Percentiles rank a stretch among this genome's conserved stretches.
Evolutionary conservation across 1,140 invertebrate genomes (phyloP).

Genomic region (Drosophila navojoa): DNA sequence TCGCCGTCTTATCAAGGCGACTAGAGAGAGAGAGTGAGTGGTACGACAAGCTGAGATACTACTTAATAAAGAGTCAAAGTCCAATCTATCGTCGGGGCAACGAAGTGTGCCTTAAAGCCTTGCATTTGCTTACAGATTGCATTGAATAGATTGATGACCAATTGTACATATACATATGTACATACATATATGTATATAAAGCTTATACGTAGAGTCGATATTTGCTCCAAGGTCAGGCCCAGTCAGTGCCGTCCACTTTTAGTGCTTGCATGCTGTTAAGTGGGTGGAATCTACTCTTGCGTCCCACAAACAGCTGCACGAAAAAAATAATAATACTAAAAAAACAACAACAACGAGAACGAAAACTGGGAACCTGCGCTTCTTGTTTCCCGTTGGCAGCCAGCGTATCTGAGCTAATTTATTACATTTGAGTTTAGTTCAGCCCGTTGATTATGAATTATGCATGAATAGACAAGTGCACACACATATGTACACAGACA

Average conservation of each 20-base stretch:
- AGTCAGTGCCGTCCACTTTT: neutral
- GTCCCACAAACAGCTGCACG: neutral
- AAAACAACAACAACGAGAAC: neutral
- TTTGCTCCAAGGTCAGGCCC: constrained; percentile 30
- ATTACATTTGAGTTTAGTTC: constrained; percentile 20
- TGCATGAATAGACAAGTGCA: constrained; percentile 17
- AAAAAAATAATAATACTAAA: neutral
- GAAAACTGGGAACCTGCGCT: neutral
- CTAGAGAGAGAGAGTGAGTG: constrained; percentile 7
- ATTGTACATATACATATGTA: constrained; percentile 7
- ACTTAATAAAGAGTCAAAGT: constrained; percentile 36
- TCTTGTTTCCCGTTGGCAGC: constrained; percentile 1
- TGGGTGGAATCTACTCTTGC: neutral
- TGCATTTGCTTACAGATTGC: constrained; percentile 27
- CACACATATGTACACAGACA: constrained; percentile 6
- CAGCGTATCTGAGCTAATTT: constrained; percentile 3
- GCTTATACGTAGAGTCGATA: constrained; percentile 10
- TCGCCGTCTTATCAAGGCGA: constrained; percentile 24
- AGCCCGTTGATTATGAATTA: constrained; percentile 25
- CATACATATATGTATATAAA: neutral
- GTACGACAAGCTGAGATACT: constrained; percentile 3
- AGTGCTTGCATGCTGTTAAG: constrained; percentile 18
- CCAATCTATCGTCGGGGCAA: constrained; percentile 15
- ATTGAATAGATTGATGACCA: constrained; percentile 14
- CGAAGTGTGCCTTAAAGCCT: constrained; percentile 4